Conservation (phyloP, 2,888 invertebrate genomes). For the Frankliniella intonsa region DNA sequence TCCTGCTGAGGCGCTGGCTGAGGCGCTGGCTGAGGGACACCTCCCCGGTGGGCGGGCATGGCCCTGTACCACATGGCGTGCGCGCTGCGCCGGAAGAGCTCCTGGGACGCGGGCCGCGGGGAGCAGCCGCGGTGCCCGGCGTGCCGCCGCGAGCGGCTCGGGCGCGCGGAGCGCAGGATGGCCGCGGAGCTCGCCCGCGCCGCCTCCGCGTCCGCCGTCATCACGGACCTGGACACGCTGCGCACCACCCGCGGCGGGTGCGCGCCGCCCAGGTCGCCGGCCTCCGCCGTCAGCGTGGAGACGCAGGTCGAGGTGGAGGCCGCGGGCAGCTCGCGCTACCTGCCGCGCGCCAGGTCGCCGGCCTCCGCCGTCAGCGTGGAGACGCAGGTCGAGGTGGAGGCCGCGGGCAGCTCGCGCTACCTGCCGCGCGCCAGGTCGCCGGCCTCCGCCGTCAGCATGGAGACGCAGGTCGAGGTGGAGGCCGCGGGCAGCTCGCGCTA, state of each 20-base stretch:
- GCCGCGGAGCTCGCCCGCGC: background rate
- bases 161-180: background rate
- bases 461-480: conserved; percentile 46
- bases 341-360: conserved; percentile 44
- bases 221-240: conserved; percentile 13
- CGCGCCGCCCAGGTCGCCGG: background rate
- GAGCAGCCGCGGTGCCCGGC: background rate
- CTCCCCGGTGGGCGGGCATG: background rate
- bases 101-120: background rate
- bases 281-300: background rate
- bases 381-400: conserved; percentile 47
- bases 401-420: conserved; percentile 52
- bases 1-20: no score
- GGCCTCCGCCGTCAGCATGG: background rate
- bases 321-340: conserved; percentile 51
- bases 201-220: background rate
- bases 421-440: conserved; percentile 43
- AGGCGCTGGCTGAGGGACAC: no score
- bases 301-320: conserved; percentile 48
- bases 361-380: background rate
- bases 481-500: conserved; percentile 51
- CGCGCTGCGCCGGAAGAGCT: background rate
- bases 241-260: background rate
- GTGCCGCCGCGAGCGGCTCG: background rate
- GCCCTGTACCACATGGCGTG: conserved; percentile 20